Percentiles rank a stretch among this genome's conserved stretches.
phyloP scores from a whole-genome alignment of 2,888 invertebrate species.

The Nomada ferruginata region DNA sequence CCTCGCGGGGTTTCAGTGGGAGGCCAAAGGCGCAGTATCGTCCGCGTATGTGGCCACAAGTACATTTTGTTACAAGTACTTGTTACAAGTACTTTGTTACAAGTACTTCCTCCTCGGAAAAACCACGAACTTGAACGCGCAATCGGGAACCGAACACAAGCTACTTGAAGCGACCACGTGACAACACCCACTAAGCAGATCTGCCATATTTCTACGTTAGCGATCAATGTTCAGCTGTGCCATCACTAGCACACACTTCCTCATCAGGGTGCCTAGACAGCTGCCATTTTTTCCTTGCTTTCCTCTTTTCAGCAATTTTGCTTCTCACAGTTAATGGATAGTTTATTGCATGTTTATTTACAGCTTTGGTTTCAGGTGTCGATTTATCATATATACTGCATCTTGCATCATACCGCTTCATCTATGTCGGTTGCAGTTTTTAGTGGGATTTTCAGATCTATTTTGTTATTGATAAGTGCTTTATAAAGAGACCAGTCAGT shows the following conservation, averaged over 20 bases:
- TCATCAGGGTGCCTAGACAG: no score
- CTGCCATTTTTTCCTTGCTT: no score
- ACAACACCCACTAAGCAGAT: slow-evolving; percentile 88
- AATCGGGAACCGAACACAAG: slow-evolving; percentile 86
- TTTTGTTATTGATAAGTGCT: no score
- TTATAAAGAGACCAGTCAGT: no score
- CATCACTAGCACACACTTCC: slow-evolving; percentile 86
- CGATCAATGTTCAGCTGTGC: slow-evolving; percentile 88
- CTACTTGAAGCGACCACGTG: slow-evolving; percentile 87
- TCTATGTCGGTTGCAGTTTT: no score
- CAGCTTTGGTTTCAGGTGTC: no score
- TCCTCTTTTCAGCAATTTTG: no score
- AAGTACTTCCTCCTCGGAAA: slow-evolving; percentile 11
- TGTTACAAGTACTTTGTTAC: neutral
- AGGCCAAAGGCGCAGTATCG: neutral
- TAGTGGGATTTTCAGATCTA: no score
- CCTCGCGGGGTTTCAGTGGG: neutral
- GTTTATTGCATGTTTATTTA: no score
- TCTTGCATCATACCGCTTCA: no score
- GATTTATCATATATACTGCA: no score
- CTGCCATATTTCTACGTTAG: slow-evolving; percentile 85
- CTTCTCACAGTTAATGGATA: no score
- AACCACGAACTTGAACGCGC: slow-evolving; percentile 81
- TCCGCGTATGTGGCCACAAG: neutral
- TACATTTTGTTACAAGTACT: neutral